These are phyloP conservation scores for Nylanderia fulva DNA, from an alignment of 1,140 invertebrate species.

Conservation along the genomic window DNA sequence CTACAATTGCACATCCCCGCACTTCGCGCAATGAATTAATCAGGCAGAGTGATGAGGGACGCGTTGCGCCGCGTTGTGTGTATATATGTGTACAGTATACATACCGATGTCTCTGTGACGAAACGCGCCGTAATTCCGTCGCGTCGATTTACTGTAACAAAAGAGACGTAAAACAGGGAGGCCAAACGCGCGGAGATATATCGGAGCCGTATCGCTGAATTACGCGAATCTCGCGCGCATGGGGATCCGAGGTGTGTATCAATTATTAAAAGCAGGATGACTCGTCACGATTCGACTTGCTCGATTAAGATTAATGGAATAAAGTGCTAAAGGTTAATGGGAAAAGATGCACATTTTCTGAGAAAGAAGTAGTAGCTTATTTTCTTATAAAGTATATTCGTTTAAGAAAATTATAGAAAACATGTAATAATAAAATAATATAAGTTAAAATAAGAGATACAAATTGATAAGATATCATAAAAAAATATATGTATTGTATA, in stretches of 20 bases:
- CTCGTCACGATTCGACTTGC: slow-evolving; percentile 17
- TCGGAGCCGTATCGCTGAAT: slow-evolving; percentile 9
- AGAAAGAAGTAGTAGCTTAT: not conserved
- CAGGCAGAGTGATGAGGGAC: slow-evolving; percentile 75
- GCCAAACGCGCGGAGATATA: slow-evolving; percentile 17
- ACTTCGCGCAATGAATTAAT: slow-evolving; percentile 74
- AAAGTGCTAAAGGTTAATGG: not conserved
- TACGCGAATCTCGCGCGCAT: slow-evolving; percentile 1
- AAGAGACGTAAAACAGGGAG: slow-evolving; percentile 41
- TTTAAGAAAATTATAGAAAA: too few species aligned
- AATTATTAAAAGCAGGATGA: slow-evolving; percentile 19
- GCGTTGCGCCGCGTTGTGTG: slow-evolving; percentile 47
- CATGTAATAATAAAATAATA: too few species aligned
- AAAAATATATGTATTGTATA: too few species aligned
- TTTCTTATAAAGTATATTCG: too few species aligned
- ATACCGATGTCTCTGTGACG: slow-evolving; percentile 59
- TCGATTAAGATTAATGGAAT: not conserved
- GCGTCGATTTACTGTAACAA: slow-evolving; percentile 61
- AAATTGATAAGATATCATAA: too few species aligned
- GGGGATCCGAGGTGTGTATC: slow-evolving; percentile 6
- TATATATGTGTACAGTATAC: slow-evolving; percentile 25
- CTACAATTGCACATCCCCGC: slow-evolving; percentile 27
- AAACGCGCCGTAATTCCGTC: slow-evolving; percentile 57
- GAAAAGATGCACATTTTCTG: not conserved
- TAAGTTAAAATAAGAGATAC: too few species aligned